Evolutionary conservation across 2,113 vertebrate genomes (phyloP).

Genomic region (Apeltes quadracus): DNA sequence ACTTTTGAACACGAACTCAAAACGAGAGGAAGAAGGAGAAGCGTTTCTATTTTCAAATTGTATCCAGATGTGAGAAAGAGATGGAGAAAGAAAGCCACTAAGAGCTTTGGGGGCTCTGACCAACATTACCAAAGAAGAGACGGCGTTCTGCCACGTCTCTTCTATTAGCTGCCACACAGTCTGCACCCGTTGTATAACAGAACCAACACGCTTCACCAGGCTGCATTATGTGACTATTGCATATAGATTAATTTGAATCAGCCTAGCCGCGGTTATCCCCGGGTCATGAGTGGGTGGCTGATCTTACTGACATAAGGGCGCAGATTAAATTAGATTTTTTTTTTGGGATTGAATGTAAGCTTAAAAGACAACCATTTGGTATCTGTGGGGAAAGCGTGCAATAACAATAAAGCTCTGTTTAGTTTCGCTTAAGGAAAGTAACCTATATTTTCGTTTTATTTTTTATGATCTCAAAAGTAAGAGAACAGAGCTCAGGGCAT

Average conservation of each 20-base stretch:
- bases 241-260: constrained; percentile 35
- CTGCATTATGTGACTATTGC: constrained; percentile 26
- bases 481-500: background rate
- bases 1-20: too few species aligned
- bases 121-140: background rate
- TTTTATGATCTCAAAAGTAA: background rate
- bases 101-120: background rate
- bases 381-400: background rate
- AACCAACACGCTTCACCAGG: constrained; percentile 14
- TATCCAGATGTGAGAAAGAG: background rate
- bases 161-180: constrained; percentile 8
- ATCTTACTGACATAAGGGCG: constrained; percentile 25
- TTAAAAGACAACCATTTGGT: constrained; percentile 11
- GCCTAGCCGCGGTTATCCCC: constrained; percentile 12
- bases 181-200: constrained; percentile 38
- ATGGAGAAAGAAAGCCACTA: background rate
- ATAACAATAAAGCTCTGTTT: background rate
- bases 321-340: constrained; percentile 39
- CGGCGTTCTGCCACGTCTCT: background rate
- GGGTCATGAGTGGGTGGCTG: constrained; percentile 25
- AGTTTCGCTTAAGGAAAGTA: background rate
- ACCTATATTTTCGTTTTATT: background rate
- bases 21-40: too few species aligned
- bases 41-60: background rate
- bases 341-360: constrained; percentile 1